These are phyloP conservation scores for Amblyopsis hoosieri DNA, from an alignment of 2,797 vertebrate species.

Conservation along the genomic window DNA sequence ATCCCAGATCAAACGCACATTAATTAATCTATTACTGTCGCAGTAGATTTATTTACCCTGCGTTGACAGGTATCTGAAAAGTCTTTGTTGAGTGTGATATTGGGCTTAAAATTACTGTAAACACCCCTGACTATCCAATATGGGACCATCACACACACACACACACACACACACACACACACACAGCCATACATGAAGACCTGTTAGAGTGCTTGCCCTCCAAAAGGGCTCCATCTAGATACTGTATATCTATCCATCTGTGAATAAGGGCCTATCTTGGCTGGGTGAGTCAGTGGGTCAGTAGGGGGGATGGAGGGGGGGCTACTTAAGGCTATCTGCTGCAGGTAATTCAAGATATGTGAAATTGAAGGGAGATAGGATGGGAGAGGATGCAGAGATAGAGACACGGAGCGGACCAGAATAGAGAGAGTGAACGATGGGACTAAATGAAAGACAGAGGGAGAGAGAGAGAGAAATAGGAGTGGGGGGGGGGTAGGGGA, in stretches of 20 bases:
- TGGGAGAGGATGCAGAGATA: slow-evolving; percentile 47
- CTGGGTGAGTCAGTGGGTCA: slow-evolving; percentile 26
- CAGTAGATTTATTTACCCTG: too few relatives aligned
- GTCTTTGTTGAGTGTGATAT: too few relatives aligned
- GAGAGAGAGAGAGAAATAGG: slow-evolving; percentile 1
- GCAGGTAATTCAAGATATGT: slow-evolving; percentile 79
- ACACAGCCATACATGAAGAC: slow-evolving; percentile 19
- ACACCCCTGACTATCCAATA: too few relatives aligned
- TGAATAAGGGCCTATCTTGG: slow-evolving; percentile 68
- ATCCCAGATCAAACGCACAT: too few relatives aligned
- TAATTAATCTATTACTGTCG: too few relatives aligned
- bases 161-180: slow-evolving; percentile 6
- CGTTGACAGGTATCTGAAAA: too few relatives aligned
- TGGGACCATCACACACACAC: slow-evolving; percentile 2
- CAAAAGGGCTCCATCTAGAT: slow-evolving; percentile 36
- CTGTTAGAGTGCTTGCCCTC: slow-evolving; percentile 44
- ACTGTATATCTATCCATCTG: slow-evolving; percentile 64
- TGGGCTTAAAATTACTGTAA: too few relatives aligned
- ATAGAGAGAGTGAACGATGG: not conserved
- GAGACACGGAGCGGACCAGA: slow-evolving; percentile 3
- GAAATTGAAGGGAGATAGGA: slow-evolving; percentile 79
- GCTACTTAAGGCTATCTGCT: slow-evolving; percentile 78
- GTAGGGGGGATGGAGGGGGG: slow-evolving; percentile 43
- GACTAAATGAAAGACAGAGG: not conserved
- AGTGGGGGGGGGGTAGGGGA: not conserved